Evolutionary conservation across 2,797 vertebrate genomes (phyloP), one percentile per base, ranked within the genome.

Genomic region (Gephyroberyx darwinii): DNA sequence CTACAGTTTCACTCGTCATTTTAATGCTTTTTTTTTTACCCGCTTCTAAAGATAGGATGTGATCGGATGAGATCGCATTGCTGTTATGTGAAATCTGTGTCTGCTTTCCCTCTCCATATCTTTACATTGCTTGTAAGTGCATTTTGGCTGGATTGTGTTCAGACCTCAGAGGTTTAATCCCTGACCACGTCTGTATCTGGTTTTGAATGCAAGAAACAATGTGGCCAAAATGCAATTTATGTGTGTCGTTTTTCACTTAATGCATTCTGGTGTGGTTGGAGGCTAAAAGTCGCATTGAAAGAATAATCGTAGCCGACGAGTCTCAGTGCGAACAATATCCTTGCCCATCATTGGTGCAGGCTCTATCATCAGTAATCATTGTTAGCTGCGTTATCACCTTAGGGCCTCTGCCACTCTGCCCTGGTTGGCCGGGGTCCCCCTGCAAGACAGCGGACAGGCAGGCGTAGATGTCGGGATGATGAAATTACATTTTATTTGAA

Each of bases 341-440:
- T n/a, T 47, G 47, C 54, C 63, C 54, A 10, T 45, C 26, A 52
- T 22, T 52, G 19, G 20, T 51, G 35, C 56, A 39, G 10, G 35
- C 20, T 39, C n/a, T 3, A 41, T 59, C 22, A 19, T 13, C 2
- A 56, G 1, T 4, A 2, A 66, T 35, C 8, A 39, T 0, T 6
- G 16, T 45, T 1, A 14, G n/a, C 9, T 50, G 10, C 4, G 5
- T 41, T 37, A 77, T 89, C 66, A 92, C 92, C 85, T 92, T 93
- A 2, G 0, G 3, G 30, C 92, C 35, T 48, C 4, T 74, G 48
- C 93, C 92, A 0, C 0, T 9, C 16, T 0, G 53, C 57, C 92
- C 93, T 22, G 1, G 7, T 1, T 88, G 84, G 47, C 94, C 93
- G 1, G 0, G 0, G 19, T 93, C 91, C 9, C 93, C 94, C 93